These are phyloP conservation scores for Mnemiopsis leidyi DNA, from an alignment of 37 sponge, comb jelly and placozoan genomes.

Conservation along the genomic window DNA sequence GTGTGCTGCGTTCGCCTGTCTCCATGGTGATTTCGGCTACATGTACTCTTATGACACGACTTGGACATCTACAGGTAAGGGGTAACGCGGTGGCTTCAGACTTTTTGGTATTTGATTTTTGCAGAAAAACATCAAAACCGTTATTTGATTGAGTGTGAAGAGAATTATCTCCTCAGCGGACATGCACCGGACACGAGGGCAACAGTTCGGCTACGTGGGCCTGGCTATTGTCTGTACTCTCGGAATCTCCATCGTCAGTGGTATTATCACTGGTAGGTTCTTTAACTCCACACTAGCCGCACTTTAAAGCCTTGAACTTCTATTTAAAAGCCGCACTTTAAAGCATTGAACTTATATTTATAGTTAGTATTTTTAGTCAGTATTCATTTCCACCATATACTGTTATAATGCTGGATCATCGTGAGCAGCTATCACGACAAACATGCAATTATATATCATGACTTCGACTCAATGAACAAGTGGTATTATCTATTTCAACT, in stretches of 20 bases:
- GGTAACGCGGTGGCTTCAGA: background rate
- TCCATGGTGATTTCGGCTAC: background rate
- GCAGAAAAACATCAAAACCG: background rate
- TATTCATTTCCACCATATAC: too few relatives aligned
- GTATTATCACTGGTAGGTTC: slow-evolving; percentile 82
- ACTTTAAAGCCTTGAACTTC: too few relatives aligned
- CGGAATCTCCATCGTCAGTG: slow-evolving; percentile 74
- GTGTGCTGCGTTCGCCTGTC: slow-evolving; percentile 26
- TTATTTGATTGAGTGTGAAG: too few relatives aligned
- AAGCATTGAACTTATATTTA: too few relatives aligned
- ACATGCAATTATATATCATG: too few relatives aligned
- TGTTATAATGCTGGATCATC: too few relatives aligned
- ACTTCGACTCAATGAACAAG: too few relatives aligned
- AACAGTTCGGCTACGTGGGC: slow-evolving; percentile 79
- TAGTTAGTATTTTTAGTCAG: too few relatives aligned
- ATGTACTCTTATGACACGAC: slow-evolving; percentile 4
- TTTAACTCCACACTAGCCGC: too few relatives aligned
- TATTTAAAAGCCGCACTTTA: too few relatives aligned
- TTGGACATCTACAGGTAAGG: background rate
- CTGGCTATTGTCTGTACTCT: slow-evolving; percentile 76
- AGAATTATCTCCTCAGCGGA: background rate
- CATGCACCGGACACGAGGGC: slow-evolving; percentile 21
- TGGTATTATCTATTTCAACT: too few relatives aligned
- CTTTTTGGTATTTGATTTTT: background rate
- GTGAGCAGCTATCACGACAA: too few relatives aligned